These are phyloP conservation scores for Chitala chitala DNA, from an alignment of 2,113 vertebrate species.

Conservation along the genomic window DNA sequence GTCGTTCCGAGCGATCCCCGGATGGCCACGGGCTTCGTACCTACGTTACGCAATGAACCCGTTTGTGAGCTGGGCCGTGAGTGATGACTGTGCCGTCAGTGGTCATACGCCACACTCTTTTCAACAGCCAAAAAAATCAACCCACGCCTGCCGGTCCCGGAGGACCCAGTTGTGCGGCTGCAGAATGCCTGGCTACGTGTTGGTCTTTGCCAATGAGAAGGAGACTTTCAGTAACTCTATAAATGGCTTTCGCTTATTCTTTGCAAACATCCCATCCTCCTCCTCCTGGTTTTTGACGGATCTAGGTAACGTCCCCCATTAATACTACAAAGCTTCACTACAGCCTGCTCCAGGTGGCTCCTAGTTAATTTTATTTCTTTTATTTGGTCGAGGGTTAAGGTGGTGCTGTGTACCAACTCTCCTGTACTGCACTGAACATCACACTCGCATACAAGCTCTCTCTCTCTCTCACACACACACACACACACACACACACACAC, in stretches of 20 bases:
- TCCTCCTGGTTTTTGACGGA: not conserved
- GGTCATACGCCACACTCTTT: not conserved
- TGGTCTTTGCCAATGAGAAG: not conserved
- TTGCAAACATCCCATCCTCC: not conserved
- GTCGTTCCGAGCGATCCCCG: too few species aligned
- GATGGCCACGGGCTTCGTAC: too few species aligned
- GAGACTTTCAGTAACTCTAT: not conserved
- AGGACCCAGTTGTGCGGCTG: conserved; percentile 16
- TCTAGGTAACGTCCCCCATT: too few species aligned
- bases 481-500: conserved; percentile 5
- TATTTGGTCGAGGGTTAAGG: not conserved
- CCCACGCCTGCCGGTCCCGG: not conserved
- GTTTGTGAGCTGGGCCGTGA: not conserved
- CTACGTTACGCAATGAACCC: too few species aligned
- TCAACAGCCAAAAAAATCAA: not conserved
- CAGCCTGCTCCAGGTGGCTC: not conserved
- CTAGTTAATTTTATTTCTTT: not conserved
- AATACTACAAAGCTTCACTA: not conserved
- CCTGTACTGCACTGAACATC: conserved; percentile 3
- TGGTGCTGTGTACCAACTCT: not conserved
- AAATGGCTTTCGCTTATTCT: not conserved
- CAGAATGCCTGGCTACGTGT: not conserved
- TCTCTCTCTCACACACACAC: not conserved
- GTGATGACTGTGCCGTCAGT: not conserved
- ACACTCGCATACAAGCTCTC: not conserved